Base-by-base conservation (phyloP, 2,113 vertebrate species). In the Camelus dromedarius region DNA sequence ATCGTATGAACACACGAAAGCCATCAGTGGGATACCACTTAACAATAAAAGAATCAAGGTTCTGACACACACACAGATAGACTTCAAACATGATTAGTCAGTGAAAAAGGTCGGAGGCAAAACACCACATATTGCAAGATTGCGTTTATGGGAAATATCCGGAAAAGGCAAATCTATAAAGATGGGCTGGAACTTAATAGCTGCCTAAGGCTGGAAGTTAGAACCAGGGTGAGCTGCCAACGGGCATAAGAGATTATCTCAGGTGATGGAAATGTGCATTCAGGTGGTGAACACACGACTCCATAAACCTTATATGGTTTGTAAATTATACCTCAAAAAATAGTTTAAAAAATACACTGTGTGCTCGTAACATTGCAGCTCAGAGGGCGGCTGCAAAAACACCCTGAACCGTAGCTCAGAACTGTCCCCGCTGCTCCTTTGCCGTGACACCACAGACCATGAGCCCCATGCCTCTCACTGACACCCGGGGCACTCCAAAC, bases 111-210 rank as follows among this genome's bases (percentile, higher is more conserved):
- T 15, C 20, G 82, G 18, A 60, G 46, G 35, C 28, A 60, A 73
- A 82, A 82, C 48, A 80, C 12, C 48, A 58, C 6, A 22, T 38
- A 60, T 46, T 77, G 22, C 20, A 52, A 15, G 18, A 76, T 30
- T 24, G 5, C 3, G 22, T 80, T 92, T 46, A 46, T 42, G 24
- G 22, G 28, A 93, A 88, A 80, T 79, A 89, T 67, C 6, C 42
- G 88, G 20, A 89, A 86, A 75, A 93, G 35, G 32, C 15, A 87
- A 93, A 60, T 64, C 42, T 84, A 42, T 54, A 80, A 46, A 67
- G 38, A 80, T 16, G 75, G 42, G 90, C 46, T 48, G 13, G 18
- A 81, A 89, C 52, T 93, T 60, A 77, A 56, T 26, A 52, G 6
- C 62, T 80, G n/a, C 16, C 18, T 72, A 32, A 24, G 35, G 26